Base-by-base conservation (phyloP, 1,140 invertebrate genomes). In the Macrosteles quadrilineatus region DNA sequence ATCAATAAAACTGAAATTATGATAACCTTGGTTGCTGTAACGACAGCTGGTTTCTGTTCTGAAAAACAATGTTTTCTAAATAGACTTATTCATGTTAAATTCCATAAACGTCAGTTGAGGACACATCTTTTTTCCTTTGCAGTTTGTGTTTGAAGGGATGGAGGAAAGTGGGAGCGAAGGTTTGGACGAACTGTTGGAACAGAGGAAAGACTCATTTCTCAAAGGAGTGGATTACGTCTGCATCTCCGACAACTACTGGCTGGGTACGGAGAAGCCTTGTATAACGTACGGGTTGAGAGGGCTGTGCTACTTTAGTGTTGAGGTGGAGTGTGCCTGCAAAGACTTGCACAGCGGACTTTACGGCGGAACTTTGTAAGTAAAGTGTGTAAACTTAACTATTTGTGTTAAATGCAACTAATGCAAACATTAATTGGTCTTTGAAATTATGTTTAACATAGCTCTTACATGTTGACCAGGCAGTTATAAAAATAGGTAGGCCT, bases 171-270 rank as follows among this genome's bases (percentile, higher is more conserved):
- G 97, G 6, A 98, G 96, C 71, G 93, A 95, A 81, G 97, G 97
- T 30, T 82, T 99, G 12, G 96, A 99, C 80, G 91, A 95, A 1
- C 80, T 98, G 17, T 82, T 99, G 1, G 82, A 87, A 72, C 78
- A 87, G 2, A 83, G 86, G 72, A 95, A 96, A 80, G 85, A 90
- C 68, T 83, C 80, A 65, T 99, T 98, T 79, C 85, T 98, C 17
- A 84, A 88, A 67, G 85, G 88, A 78, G 88, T 97, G 0, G 97
- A 99, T 80, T 98, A 89, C 83, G 94, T 98, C 31, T 98, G 96
- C 79, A 98, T 99, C 77, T 98, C 96, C 47, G 98, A 99, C 78
- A 99, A 98, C 83, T 99, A 99, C 78, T 99, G 97, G 98, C 81
- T 99, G 21, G 97, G 97, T 6, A 98, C 91, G 40, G 92, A 89